Percentiles rank a stretch among this genome's conserved stretches.
phyloP scores from a whole-genome alignment of 2,113 vertebrate species.

The Actenoides hombroni region DNA sequence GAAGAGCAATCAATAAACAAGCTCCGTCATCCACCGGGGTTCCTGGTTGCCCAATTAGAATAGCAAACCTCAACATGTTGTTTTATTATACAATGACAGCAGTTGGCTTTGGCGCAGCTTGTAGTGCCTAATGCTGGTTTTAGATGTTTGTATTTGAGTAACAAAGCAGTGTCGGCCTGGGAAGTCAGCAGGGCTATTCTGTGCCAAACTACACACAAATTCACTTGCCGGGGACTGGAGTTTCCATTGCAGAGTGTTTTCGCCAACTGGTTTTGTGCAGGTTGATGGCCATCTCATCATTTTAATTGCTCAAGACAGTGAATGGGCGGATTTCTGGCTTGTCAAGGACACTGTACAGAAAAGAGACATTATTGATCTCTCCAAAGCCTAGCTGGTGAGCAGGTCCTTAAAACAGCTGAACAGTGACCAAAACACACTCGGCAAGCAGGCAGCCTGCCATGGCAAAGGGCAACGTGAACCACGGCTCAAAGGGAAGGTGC shows the following conservation, averaged over 20 bases:
- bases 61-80: slow-evolving; percentile 5
- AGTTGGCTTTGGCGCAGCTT: slow-evolving; percentile 34
- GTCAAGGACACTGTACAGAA: not conserved
- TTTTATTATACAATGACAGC: slow-evolving; percentile 63
- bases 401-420: not conserved
- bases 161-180: slow-evolving; percentile 45
- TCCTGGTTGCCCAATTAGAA: slow-evolving; percentile 67
- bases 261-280: not conserved
- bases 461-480: not conserved
- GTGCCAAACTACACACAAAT: slow-evolving; percentile 6
- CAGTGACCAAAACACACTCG: not conserved
- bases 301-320: not conserved
- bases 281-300: not conserved
- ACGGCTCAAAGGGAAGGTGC: not conserved
- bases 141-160: slow-evolving; percentile 59
- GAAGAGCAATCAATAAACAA: slow-evolving; percentile 67
- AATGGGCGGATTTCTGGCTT: slow-evolving; percentile 34
- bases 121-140: slow-evolving; percentile 43
- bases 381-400: not conserved
- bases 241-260: not conserved
- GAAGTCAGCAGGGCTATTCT: slow-evolving; percentile 41
- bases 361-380: slow-evolving; percentile 20
- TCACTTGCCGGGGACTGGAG: not conserved
- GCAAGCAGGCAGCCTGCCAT: not conserved
- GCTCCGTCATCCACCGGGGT: slow-evolving; percentile 6